phyloP scores from a whole-genome alignment of 2,888 invertebrate species.

The Drosophila affinis region DNA sequence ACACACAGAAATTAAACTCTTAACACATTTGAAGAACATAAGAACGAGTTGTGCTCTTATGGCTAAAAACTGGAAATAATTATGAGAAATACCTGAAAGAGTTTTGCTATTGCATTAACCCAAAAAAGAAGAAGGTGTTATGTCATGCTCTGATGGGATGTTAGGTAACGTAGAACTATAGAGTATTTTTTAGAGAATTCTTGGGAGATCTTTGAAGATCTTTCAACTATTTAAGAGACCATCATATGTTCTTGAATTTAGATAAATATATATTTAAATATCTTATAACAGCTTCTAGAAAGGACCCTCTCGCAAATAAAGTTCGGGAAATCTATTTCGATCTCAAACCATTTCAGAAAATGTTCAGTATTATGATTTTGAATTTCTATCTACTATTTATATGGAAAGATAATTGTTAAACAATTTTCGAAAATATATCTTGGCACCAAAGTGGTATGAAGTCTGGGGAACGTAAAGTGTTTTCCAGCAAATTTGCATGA shows the following conservation, averaged over 20 bases:
- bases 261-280: neutral
- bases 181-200: neutral
- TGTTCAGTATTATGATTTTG: neutral
- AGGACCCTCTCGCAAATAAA: too few species aligned
- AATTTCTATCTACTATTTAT: neutral
- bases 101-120: conserved; percentile 41
- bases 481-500: conserved; percentile 40
- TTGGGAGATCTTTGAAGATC: neutral
- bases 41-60: conserved; percentile 19
- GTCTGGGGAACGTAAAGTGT: conserved; percentile 15
- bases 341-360: too few species aligned
- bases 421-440: neutral
- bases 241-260: neutral
- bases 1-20: conserved; percentile 30
- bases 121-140: conserved; percentile 58
- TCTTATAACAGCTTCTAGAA: too few species aligned
- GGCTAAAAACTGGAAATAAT: conserved; percentile 57
- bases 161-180: conserved; percentile 11
- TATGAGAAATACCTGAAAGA: conserved; percentile 47
- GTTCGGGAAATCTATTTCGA: too few species aligned
- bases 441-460: conserved; percentile 14
- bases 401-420: neutral
- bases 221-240: neutral
- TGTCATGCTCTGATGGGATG: conserved; percentile 55
- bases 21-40: conserved; percentile 48